Base-by-base conservation (phyloP, 2,797 vertebrate species). In the Anguilla obscura region DNA sequence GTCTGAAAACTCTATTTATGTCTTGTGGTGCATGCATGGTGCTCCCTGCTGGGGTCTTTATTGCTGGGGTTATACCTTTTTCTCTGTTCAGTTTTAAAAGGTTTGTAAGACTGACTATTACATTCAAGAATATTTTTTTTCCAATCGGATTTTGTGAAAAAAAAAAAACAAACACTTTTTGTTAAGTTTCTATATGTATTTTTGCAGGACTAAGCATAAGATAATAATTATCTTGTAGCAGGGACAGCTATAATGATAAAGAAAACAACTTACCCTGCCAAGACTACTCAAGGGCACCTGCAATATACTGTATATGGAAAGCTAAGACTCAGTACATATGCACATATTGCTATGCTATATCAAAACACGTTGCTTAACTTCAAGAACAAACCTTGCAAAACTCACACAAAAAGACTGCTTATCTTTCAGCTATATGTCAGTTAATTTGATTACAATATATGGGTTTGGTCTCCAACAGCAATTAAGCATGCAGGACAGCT, bases 181-280 rank as follows among this genome's bases (percentile, higher is more conserved):
- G n/a, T 66, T n/a, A 27, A n/a, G 24, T 69, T 69, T 69, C 63
- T 4, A 27, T 27, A 69, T 27, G 2, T 12, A 82, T 82, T 82
- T 50, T n/a, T 40, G 74, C 30, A 8, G 74, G 33, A 76, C 16
- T 76, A 2, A 14, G 33, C 27, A 5, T n/a, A 1, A 21, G 30
- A 36, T 82, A 24, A 36, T 50, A 24, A 24, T 45, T 24, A 21
- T n/a, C 45, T 9, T 50, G 79, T n/a, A 48, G 40, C 45, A 50
- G 10, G 21, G 74, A 80, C 33, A 50, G 9, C 40, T 50, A 1
- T 82, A 45, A 36, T 18, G 24, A 82, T 24, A 50, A n/a, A 82
- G 40, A 27, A 69, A 82, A 82, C 45, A 9, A 48, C 79, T 82
- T 50, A 82, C 79, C 45, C 79, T 48, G 79, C 45, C 79, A n/a